A percentile compares a stretch with the other conserved stretches of the same genome.
These are phyloP conservation scores for Uria lomvia DNA, from an alignment of 2,113 vertebrate species.

Conservation along the genomic window DNA sequence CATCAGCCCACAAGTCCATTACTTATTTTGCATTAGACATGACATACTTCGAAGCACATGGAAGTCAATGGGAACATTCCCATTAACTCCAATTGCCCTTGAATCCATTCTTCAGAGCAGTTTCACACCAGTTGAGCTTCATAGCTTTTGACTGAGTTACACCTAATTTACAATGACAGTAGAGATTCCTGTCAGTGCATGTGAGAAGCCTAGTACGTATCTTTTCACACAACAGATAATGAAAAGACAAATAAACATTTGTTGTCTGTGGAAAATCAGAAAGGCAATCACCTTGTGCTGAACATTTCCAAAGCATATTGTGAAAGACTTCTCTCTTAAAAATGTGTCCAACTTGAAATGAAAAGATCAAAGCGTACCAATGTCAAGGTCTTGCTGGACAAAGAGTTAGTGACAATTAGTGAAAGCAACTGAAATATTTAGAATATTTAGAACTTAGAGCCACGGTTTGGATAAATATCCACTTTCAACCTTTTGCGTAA, in stretches of 20 bases:
- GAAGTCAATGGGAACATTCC: slow-evolving; percentile 1
- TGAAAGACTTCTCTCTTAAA: neutral
- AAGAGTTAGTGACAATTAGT: neutral
- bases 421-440: neutral
- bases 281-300: neutral
- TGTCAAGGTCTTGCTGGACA: neutral
- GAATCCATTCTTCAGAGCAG: neutral
- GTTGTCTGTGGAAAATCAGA: neutral
- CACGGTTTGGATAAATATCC: neutral
- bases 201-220: neutral
- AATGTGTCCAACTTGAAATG: neutral
- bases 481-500: neutral
- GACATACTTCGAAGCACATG: neutral
- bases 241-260: neutral
- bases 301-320: neutral
- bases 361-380: neutral
- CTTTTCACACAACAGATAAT: neutral
- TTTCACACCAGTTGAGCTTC: neutral
- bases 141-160: neutral
- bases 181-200: neutral
- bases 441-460: neutral
- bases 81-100: slow-evolving; percentile 24
- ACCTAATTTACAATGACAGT: neutral
- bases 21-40: neutral
- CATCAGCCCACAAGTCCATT: neutral